These are phyloP conservation scores for Drosophila watanabei DNA, from an alignment of 1,140 invertebrate species.

Conservation along the genomic window DNA sequence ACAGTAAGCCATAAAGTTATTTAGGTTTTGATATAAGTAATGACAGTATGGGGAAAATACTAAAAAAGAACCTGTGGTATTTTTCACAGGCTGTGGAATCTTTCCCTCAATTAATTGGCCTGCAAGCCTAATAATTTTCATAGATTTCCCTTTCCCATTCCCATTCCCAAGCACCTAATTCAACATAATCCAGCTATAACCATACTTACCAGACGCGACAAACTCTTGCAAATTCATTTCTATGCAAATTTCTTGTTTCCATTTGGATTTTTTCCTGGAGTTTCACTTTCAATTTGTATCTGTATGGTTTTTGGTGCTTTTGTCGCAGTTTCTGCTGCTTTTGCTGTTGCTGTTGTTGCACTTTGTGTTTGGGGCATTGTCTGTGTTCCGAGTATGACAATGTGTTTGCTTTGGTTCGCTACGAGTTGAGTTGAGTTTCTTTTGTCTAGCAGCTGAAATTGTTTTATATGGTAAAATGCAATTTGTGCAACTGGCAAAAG, in stretches of 20 bases:
- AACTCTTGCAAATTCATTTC: conserved; percentile 81
- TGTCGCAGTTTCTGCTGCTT: conserved; percentile 60
- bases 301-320: conserved; percentile 66
- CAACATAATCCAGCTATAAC: conserved; percentile 44
- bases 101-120: conserved; percentile 25
- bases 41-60: not conserved
- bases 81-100: conserved; percentile 3
- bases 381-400: conserved; percentile 33
- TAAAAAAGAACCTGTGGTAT: not conserved
- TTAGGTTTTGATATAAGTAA: not conserved
- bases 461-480: conserved; percentile 84
- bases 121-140: conserved; percentile 34
- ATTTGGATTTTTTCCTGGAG: conserved; percentile 74
- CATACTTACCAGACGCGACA: conserved; percentile 47
- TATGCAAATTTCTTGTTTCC: conserved; percentile 82
- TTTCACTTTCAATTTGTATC: conserved; percentile 79
- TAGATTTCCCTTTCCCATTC: conserved; percentile 45
- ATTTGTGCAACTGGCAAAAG: conserved; percentile 83
- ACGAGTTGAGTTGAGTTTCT: conserved; percentile 60
- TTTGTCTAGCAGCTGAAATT: conserved; percentile 79
- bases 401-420: conserved; percentile 47
- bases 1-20: not conserved
- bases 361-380: conserved; percentile 44
- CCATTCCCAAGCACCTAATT: conserved; percentile 47
- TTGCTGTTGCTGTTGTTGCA: conserved; percentile 18